These are phyloP conservation scores for Pectinophora gossypiella DNA, from an alignment of 1,140 invertebrate species.

Conservation along the genomic window DNA sequence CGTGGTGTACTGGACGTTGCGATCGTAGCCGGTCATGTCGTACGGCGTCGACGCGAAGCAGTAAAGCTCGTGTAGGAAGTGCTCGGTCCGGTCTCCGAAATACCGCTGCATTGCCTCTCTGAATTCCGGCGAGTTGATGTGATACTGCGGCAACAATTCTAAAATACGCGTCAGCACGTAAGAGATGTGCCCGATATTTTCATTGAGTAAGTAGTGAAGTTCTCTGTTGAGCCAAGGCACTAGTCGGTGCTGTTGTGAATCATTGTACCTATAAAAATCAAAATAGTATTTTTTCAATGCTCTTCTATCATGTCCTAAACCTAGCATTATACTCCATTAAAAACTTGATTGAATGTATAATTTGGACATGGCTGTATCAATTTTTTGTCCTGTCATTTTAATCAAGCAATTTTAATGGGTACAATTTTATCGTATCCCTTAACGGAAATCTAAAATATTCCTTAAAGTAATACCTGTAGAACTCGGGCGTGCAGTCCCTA, in stretches of 20 bases:
- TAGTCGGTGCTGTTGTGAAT: constrained; percentile 85
- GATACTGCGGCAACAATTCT: constrained; percentile 79
- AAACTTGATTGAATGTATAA: too few relatives aligned
- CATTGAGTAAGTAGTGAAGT: constrained; percentile 81
- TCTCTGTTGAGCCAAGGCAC: constrained; percentile 93
- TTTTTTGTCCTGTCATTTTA: too few relatives aligned
- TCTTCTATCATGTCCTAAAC: too few relatives aligned
- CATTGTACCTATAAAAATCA: constrained; percentile 81
- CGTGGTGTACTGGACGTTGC: constrained; percentile 74
- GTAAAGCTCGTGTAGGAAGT: constrained; percentile 94
- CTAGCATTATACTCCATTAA: too few relatives aligned
- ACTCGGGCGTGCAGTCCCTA: constrained; percentile 84
- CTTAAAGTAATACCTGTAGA: constrained; percentile 79
- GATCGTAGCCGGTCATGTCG: constrained; percentile 87
- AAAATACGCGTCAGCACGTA: constrained; percentile 83
- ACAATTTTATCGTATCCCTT: too few relatives aligned
- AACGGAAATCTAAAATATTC: too few relatives aligned
- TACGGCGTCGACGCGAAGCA: constrained; percentile 90
- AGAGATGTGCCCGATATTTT: constrained; percentile 77
- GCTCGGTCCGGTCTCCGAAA: constrained; percentile 79
- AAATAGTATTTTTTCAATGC: too few relatives aligned
- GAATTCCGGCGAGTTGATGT: constrained; percentile 86
- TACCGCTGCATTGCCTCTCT: constrained; percentile 76
- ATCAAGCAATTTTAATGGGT: too few relatives aligned
- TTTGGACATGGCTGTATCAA: too few relatives aligned